Evolutionary conservation across 1,140 invertebrate genomes (phyloP), one percentile per base, ranked within the genome.

Genomic region (Lucilia cuprina): DNA sequence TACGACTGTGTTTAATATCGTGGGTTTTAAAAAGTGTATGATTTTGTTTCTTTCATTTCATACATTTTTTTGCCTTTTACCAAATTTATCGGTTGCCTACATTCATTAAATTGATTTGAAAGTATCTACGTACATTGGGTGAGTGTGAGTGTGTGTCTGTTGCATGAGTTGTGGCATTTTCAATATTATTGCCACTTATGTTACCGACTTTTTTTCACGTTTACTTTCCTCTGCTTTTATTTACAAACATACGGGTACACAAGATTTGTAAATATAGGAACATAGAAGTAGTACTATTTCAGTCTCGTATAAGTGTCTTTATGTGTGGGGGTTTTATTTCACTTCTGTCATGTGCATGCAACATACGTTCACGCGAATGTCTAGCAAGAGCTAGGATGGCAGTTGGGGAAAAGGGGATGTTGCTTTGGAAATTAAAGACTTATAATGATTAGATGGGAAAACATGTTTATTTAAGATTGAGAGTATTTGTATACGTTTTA

Each of bases 91-190:
- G 65, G 65, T 70, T 70, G 65, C 65, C 65, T 19, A 70, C 65
- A 70, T 70, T 70, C 65, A 70, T 70, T 70, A 70, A 70, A 70
- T 70, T 70, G 65, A 70, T 70, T 70, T 70, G 65, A 70, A 70
- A 7, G 65, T n/a, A 70, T 25, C 3, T 30, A 30, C 25, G 19
- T 21, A 70, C 65, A 9, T 70, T n/a, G 7, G 4, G 50, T 55
- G 50, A 12, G 50, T n/a, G 41, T 14, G 14, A n/a, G 55, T 60
- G n/a, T 60, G 55, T 30, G 25, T 30, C 25, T 30, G 25, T 30
- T 30, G 14, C 14, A 30, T 60, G n/a, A 60, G 65, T 12, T 25
- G 65, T 25, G 65, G 65, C 19, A 70, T 70, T 70, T 70, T 9
- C 65, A 19, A 70, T 70, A 70, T 70, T 70, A 70, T 70, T 70